Conservation (phyloP, 2,113 vertebrate species). For the Plestiodon gilberti region DNA sequence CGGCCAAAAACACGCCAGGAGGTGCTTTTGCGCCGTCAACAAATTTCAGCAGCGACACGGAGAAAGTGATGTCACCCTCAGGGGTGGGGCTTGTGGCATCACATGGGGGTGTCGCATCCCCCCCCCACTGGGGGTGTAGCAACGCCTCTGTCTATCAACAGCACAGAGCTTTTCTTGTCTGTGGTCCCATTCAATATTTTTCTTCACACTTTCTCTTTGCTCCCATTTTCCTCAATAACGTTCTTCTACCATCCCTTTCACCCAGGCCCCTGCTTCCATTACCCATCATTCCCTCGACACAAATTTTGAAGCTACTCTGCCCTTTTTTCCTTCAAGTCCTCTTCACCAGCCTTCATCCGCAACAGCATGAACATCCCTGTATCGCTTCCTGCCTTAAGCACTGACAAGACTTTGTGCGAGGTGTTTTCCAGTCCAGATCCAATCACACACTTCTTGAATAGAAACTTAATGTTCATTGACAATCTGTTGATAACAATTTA, state of each 20-base stretch:
- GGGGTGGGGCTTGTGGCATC: too few species aligned
- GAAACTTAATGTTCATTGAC: too few species aligned
- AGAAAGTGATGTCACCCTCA: too few species aligned
- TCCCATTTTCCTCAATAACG: neutral
- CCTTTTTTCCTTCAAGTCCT: neutral
- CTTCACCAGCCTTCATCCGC: neutral
- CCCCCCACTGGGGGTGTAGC: too few species aligned
- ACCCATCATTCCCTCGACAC: neutral
- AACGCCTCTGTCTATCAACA: too few species aligned
- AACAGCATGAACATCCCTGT: neutral
- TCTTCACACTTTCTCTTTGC: neutral
- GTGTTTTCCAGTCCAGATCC: neutral
- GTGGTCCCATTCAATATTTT: neutral
- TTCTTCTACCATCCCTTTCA: neutral
- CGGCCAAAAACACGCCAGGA: too few species aligned
- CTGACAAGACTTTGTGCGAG: neutral
- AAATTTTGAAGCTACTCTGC: neutral
- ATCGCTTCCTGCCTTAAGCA: neutral
- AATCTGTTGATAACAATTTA: neutral
- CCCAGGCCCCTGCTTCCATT: neutral
- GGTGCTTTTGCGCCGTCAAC: too few species aligned
- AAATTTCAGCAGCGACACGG: too few species aligned
- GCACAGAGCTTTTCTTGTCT: too few species aligned
- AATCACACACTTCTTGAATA: neutral
- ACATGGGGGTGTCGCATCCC: too few species aligned